These are phyloP conservation scores for Buceros bicornis DNA, from an alignment of 2,797 vertebrate species.

Conservation along the genomic window DNA sequence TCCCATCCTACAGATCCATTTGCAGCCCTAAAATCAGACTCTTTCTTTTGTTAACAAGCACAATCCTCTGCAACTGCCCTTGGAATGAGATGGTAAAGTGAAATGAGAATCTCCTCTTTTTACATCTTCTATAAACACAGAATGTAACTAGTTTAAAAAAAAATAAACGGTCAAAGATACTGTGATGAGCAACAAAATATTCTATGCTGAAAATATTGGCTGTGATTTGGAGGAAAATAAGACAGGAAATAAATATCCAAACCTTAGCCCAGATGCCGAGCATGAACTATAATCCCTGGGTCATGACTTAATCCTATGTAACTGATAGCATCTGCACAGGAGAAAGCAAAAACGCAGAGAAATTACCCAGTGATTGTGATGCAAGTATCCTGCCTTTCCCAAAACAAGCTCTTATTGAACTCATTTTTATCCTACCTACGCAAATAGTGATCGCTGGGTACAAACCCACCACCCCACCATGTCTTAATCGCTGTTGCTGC, in stretches of 20 bases:
- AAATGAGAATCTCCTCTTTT: not conserved
- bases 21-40: constrained; percentile 22
- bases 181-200: not conserved
- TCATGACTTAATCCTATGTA: not conserved
- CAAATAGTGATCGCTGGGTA: not conserved
- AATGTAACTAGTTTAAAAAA: not conserved
- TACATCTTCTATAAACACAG: not conserved
- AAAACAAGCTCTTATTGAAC: not conserved
- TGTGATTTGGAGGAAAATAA: not conserved
- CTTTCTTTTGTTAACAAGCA: not conserved
- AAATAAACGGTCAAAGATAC: not conserved
- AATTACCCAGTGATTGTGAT: not conserved
- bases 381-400: not conserved
- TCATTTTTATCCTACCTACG: not conserved
- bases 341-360: not conserved
- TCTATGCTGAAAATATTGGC: not conserved
- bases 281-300: not conserved
- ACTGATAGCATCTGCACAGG: not conserved
- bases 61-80: not conserved
- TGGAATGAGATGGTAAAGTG: not conserved
- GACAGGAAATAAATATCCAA: not conserved
- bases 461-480: not conserved
- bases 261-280: not conserved
- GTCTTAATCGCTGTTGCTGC: not conserved
- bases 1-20: not conserved